Base-by-base conservation (phyloP, 2,888 invertebrate genomes). In the Petrophora chlorosata region DNA sequence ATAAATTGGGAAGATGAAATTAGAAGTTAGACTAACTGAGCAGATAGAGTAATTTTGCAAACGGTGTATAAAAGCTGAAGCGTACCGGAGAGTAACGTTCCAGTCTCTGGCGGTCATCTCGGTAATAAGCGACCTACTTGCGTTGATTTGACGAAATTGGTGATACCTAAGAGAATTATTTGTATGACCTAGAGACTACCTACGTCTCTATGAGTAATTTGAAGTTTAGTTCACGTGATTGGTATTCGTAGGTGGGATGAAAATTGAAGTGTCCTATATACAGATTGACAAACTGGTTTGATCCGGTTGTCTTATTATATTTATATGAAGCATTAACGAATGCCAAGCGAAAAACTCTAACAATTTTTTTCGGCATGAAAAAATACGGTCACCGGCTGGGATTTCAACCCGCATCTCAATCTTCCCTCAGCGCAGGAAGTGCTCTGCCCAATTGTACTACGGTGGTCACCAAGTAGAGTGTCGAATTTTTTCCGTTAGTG, bases 71-170 rank as follows among this genome's bases (percentile, higher is more conserved):
- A 43, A 65, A 61, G 63, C 43, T 44, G 34, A 32, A 48, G 23
- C 38, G 16, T 41, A 17, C 34, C 12, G n/a, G 23, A 13, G 34
- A 22, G 30, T 16, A 15, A 4, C 15, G 29, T 30, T 10, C 25
- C 9, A 45, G 53, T 41, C 50, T 68, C 66, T 61, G 60, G 61
- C 62, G 65, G 62, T 67, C 71, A 67, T 76, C 72, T 65, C 73
- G 64, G 61, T 71, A 70, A 81, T 78, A 79, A 76, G 73, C 81
- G 85, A 60, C 79, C 85, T 67, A 83, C 71, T 85, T 85, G 63
- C 75, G 78, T 79, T 82, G 82, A 86, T 87, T 85, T 78, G 80
- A 61, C 76, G 74, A 81, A 87, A 87, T 87, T 85, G 85, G 61
- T 65, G 73, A 70, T 77, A 79, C 76, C 79, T 78, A 73, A 48